Evolutionary conservation across 2,113 vertebrate species (phyloP).

Genomic region (Neopipo cinnamomea): DNA sequence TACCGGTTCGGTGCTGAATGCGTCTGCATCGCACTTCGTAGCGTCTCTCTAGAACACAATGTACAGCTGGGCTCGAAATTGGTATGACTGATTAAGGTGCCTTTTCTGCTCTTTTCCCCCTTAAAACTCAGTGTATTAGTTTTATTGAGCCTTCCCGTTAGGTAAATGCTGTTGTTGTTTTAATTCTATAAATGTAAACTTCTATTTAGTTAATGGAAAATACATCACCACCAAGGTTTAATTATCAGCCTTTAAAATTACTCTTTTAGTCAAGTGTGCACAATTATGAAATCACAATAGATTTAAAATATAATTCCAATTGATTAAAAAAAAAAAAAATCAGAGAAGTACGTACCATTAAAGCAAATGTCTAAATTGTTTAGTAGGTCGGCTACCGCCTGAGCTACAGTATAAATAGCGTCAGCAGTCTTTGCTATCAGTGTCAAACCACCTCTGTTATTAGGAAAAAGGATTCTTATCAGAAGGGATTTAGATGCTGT

Average conservation of each 20-base stretch:
- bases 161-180: conserved; percentile 7
- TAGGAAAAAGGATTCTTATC: conserved; percentile 66
- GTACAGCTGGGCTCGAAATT: background rate
- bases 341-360: conserved; percentile 19
- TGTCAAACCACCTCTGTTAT: conserved; percentile 58
- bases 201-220: conserved; percentile 68
- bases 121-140: conserved; percentile 35
- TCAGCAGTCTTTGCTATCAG: background rate
- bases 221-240: conserved; percentile 42
- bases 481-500: conserved; percentile 57
- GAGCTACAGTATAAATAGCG: conserved; percentile 4
- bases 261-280: conserved; percentile 32
- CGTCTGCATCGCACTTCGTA: fast-evolving
- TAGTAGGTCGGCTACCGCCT: background rate
- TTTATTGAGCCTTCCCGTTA: background rate
- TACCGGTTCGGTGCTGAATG: background rate
- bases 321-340: conserved; percentile 39
- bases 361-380: conserved; percentile 24
- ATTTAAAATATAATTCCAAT: conserved; percentile 55
- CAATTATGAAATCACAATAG: conserved; percentile 56
- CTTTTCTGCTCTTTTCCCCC: background rate
- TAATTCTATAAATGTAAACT: conserved; percentile 67
- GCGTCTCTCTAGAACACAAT: fast-evolving
- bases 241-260: conserved; percentile 53
- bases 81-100: background rate